Conservation (phyloP, 2,888 invertebrate species). For the Lapara coniferarum region DNA sequence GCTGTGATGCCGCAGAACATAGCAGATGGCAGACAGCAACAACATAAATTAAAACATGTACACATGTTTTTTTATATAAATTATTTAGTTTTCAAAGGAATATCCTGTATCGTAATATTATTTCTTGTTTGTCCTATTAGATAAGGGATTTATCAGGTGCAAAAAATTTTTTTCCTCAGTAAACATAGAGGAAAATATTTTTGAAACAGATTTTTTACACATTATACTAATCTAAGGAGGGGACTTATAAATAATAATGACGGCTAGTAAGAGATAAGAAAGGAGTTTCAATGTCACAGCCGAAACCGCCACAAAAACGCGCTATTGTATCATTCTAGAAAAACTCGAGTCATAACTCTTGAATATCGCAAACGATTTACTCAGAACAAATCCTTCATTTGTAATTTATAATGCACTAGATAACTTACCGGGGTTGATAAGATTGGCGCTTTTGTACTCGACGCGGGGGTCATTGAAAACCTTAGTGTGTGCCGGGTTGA, state of each 20-base stretch:
- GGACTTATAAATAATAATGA: background rate
- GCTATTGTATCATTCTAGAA: background rate
- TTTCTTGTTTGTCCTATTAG: no score
- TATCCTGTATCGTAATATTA: no score
- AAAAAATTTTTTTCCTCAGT: no score
- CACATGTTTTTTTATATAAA: no score
- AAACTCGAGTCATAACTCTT: no score
- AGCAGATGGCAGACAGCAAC: no score
- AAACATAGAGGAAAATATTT: no score
- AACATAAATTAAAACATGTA: no score
- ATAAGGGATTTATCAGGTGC: no score
- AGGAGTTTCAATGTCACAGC: background rate
- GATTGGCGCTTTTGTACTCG: constrained; percentile 95
- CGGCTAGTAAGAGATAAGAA: background rate
- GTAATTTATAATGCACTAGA: constrained; percentile 1
- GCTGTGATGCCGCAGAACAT: no score
- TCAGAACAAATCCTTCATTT: constrained; percentile 1
- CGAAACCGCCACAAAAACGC: background rate
- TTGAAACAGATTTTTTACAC: no score
- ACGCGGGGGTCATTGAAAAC: constrained; percentile 90
- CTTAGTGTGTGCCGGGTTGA: constrained; percentile 88
- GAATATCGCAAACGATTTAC: background rate
- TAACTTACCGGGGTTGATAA: constrained; percentile 91
- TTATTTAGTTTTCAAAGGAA: no score
- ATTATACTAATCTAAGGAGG: background rate